These are phyloP conservation scores for Aphelocoma coerulescens DNA, from an alignment of 2,113 vertebrate species.

Conservation along the genomic window DNA sequence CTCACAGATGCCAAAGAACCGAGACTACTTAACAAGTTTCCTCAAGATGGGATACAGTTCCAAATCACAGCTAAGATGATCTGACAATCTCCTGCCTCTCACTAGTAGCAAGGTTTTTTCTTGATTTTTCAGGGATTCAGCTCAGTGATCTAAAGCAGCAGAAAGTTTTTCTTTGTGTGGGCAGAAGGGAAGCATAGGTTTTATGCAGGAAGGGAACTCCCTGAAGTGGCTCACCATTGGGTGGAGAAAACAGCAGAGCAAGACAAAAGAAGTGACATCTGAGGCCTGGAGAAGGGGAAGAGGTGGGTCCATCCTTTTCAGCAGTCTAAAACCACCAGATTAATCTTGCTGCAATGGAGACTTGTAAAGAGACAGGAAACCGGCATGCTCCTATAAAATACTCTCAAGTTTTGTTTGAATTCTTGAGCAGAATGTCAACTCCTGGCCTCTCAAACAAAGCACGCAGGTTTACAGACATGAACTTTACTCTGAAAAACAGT, in stretches of 20 bases:
- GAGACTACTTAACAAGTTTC: neutral
- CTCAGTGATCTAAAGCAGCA: neutral
- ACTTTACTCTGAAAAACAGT: neutral
- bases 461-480: neutral
- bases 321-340: neutral
- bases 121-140: neutral
- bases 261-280: neutral
- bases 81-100: neutral
- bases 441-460: neutral
- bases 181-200: neutral
- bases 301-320: neutral
- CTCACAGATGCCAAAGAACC: neutral
- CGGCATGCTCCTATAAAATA: neutral
- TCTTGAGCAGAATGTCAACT: neutral
- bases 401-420: neutral
- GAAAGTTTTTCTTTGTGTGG: neutral
- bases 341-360: neutral
- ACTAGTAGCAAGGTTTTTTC: neutral
- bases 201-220: constrained; percentile 13
- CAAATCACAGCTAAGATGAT: neutral
- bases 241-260: neutral
- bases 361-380: neutral
- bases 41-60: neutral
- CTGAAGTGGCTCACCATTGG: neutral
- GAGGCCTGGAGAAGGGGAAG: neutral